Conservation (phyloP, 2,113 vertebrate species). For the Podiceps cristatus region DNA sequence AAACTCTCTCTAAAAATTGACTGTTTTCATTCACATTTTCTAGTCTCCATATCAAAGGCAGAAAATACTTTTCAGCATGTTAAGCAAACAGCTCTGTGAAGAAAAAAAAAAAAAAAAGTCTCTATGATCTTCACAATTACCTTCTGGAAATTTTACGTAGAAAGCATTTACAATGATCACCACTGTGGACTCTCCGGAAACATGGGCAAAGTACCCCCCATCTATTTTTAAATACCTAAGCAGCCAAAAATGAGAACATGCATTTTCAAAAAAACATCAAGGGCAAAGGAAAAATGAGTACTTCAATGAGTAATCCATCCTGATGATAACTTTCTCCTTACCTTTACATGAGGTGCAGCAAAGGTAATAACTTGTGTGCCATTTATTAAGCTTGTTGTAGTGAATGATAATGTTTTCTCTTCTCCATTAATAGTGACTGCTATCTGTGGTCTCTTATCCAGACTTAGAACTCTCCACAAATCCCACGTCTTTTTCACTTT, state of each 20-base stretch:
- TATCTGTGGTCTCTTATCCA: slow-evolving; percentile 89
- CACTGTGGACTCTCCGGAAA: background rate
- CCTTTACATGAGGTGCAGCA: slow-evolving; percentile 81
- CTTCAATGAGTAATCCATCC: background rate
- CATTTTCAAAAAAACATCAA: background rate
- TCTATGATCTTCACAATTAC: background rate
- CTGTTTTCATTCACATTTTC: background rate
- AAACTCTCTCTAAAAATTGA: background rate
- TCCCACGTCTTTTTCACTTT: slow-evolving; percentile 94
- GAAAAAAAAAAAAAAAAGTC: too few species aligned
- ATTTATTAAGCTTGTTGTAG: slow-evolving; percentile 87
- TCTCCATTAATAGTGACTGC: slow-evolving; percentile 91
- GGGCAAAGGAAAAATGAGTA: background rate
- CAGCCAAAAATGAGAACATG: background rate
- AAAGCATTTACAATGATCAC: background rate
- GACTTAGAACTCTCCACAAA: slow-evolving; percentile 91
- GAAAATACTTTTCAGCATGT: background rate
- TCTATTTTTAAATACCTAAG: background rate
- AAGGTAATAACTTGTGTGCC: slow-evolving; percentile 88
- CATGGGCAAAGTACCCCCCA: background rate
- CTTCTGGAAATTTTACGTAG: background rate
- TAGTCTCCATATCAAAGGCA: background rate
- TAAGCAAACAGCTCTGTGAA: background rate
- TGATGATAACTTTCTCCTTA: slow-evolving; percentile 51
- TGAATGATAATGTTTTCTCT: slow-evolving; percentile 86